Conservation (phyloP, 2,888 invertebrate genomes). For the Cephus rjabovi region DNA sequence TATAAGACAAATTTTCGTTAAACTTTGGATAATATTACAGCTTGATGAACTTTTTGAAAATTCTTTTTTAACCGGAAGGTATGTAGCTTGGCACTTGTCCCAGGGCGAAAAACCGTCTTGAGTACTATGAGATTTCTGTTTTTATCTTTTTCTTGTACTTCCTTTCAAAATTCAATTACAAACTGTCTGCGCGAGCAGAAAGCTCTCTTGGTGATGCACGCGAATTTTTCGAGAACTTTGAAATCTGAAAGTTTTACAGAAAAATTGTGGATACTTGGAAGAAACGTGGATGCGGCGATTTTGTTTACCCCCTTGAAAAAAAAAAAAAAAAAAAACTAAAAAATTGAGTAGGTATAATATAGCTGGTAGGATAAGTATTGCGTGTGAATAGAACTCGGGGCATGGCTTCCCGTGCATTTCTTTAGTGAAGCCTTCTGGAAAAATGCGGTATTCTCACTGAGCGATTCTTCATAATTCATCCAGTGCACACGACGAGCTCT, state of each 20-base stretch:
- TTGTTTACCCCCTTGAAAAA: too few relatives aligned
- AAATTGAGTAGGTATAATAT: background rate
- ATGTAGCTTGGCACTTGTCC: background rate
- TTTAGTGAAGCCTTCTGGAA: background rate
- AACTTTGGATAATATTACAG: background rate
- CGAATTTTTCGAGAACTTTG: background rate
- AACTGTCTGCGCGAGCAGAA: background rate
- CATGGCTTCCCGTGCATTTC: background rate
- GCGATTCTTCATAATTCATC: background rate
- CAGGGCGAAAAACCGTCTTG: background rate
- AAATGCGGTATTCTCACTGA: background rate
- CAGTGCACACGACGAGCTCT: background rate
- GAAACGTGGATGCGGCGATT: too few relatives aligned
- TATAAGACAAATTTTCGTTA: background rate
- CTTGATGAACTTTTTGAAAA: background rate
- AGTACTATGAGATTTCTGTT: background rate
- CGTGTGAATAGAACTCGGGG: background rate
- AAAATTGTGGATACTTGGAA: too few relatives aligned
- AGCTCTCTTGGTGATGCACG: background rate
- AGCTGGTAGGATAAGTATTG: background rate
- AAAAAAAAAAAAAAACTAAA: background rate
- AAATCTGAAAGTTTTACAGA: too few relatives aligned
- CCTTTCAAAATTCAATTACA: background rate
- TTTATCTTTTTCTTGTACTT: background rate
- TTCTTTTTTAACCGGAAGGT: background rate